Percentiles rank a stretch among this genome's conserved stretches.
phyloP scores from a whole-genome alignment of 2,888 invertebrate species.

The Agrypnus murinus region DNA sequence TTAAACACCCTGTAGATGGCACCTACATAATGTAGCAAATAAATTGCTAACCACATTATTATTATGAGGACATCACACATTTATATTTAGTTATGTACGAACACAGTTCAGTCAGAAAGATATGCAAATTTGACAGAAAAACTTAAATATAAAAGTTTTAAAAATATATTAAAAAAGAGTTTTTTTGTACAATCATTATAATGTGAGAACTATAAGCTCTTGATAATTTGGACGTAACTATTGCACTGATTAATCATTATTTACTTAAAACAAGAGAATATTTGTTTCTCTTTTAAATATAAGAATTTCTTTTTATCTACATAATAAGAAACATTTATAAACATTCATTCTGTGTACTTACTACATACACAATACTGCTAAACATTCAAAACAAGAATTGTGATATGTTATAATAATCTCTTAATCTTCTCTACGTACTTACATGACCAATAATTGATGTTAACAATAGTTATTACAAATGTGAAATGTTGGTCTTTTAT shows the following conservation, averaged over 20 bases:
- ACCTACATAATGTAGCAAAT: slow-evolving; percentile 30
- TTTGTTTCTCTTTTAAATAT: background rate
- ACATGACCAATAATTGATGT: background rate
- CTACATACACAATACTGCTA: slow-evolving; percentile 41
- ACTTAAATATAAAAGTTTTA: slow-evolving; percentile 23
- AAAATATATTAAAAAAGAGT: slow-evolving; percentile 39
- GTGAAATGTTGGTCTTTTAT: no score
- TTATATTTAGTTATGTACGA: slow-evolving; percentile 36
- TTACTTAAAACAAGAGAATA: slow-evolving; percentile 16
- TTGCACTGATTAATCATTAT: slow-evolving; percentile 34
- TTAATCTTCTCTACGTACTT: slow-evolving; percentile 5
- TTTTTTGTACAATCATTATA: slow-evolving; percentile 30
- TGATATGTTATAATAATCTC: slow-evolving; percentile 20
- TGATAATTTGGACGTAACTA: slow-evolving; percentile 44
- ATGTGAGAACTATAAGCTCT: slow-evolving; percentile 39
- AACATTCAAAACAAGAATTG: slow-evolving; percentile 19
- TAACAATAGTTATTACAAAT: background rate
- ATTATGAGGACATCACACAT: slow-evolving; percentile 39
- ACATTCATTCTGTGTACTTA: slow-evolving; percentile 30
- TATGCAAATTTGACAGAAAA: slow-evolving; percentile 47
- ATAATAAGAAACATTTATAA: slow-evolving; percentile 37
- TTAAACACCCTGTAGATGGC: slow-evolving; percentile 35
- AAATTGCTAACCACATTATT: slow-evolving; percentile 20
- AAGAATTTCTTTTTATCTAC: slow-evolving; percentile 17
- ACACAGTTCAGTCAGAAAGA: slow-evolving; percentile 50